phyloP scores from a whole-genome alignment of 1,140 invertebrate species.

The Drosophila sulfurigaster region DNA sequence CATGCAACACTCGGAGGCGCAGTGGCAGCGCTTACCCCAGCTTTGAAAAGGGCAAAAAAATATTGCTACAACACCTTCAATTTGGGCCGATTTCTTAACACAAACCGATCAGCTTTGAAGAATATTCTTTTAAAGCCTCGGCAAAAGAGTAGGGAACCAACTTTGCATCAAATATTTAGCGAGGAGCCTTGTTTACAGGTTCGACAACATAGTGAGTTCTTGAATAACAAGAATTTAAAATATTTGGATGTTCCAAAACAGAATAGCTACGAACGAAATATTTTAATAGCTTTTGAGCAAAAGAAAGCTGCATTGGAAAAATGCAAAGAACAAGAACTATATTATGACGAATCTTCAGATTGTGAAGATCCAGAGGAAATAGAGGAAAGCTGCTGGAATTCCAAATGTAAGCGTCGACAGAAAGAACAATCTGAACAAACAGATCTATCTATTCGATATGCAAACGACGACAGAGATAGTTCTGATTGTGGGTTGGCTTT shows the following conservation, averaged over 20 bases:
- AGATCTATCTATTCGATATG: constrained; percentile 7
- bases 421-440: constrained; percentile 22
- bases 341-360: not conserved
- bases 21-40: constrained; percentile 7
- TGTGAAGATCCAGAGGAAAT: not conserved
- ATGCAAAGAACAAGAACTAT: not conserved
- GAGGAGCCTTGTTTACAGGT: not conserved
- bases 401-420: not conserved
- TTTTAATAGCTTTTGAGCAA: constrained; percentile 16
- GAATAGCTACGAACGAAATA: constrained; percentile 41
- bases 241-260: not conserved
- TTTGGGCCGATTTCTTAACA: not conserved
- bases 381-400: not conserved
- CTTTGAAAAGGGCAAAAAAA: not conserved
- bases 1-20: not conserved
- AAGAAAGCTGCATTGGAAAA: not conserved
- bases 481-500: constrained; percentile 27
- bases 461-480: not conserved
- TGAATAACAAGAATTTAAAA: constrained; percentile 13
- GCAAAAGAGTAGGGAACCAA: not conserved
- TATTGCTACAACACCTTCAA: not conserved
- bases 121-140: not conserved
- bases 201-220: not conserved
- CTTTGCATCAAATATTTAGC: too few species aligned
- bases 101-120: not conserved